Conservation (phyloP, 53 echinoderm and acorn worm genomes). For the Pentamera pediparva region DNA sequence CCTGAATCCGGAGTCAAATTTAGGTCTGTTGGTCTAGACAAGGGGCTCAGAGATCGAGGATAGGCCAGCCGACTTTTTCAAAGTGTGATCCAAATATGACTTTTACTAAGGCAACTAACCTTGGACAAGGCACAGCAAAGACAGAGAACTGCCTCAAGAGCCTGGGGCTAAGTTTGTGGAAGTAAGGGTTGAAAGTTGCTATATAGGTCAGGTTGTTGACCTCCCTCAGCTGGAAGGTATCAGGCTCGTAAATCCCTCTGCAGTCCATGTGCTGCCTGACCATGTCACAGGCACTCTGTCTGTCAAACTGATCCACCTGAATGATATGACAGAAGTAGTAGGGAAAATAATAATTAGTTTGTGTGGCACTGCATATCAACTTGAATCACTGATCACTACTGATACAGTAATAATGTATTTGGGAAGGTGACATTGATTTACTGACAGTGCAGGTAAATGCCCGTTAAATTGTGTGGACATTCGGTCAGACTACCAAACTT, state of each 20-base stretch:
- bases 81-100: not conserved
- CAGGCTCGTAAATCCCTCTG: constrained; percentile 91
- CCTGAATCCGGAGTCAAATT: too few species aligned
- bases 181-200: constrained; percentile 78
- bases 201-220: constrained; percentile 96
- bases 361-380: not conserved
- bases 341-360: not conserved
- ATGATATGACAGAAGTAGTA: not conserved
- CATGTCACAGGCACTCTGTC: constrained; percentile 94
- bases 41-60: too few species aligned
- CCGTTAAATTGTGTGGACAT: too few species aligned
- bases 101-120: constrained; percentile 37
- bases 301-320: constrained; percentile 63
- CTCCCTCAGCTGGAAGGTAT: constrained; percentile 73
- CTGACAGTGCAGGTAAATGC: too few species aligned
- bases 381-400: not conserved
- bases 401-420: not conserved
- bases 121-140: constrained; percentile 69
- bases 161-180: constrained; percentile 57
- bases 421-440: too few species aligned
- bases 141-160: constrained; percentile 72
- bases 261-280: constrained; percentile 93
- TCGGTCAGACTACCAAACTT: too few species aligned
- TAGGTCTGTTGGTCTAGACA: too few species aligned
- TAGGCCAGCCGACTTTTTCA: too few species aligned